A percentile compares a stretch with the other conserved stretches of the same genome.
These are phyloP conservation scores for Sebastes hopkinsi DNA, from an alignment of 2,797 vertebrate genomes.

Conservation along the genomic window DNA sequence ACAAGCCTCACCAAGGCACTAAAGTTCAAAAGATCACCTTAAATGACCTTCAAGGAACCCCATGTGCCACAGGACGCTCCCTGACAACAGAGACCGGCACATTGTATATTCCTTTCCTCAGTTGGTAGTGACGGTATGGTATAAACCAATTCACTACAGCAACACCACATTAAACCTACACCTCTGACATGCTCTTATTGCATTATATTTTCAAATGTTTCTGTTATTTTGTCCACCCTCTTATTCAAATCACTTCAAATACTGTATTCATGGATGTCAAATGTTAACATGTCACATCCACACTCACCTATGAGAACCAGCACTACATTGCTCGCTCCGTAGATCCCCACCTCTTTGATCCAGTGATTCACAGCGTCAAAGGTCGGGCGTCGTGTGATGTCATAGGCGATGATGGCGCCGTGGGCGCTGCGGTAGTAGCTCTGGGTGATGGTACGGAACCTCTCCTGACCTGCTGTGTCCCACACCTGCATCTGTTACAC, in stretches of 20 bases:
- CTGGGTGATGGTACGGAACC: constrained; percentile 95
- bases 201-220: neutral
- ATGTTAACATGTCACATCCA: neutral
- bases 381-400: constrained; percentile 89
- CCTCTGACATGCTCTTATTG: neutral
- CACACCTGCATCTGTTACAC: constrained; percentile 91
- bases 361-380: constrained; percentile 92
- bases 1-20: too few species aligned
- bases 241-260: neutral
- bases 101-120: neutral
- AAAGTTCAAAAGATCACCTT: neutral
- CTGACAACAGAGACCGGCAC: neutral
- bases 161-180: neutral
- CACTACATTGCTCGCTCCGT: constrained; percentile 88
- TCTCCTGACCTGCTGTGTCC: constrained; percentile 95
- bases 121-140: neutral
- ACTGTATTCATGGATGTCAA: neutral
- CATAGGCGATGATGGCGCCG: constrained; percentile 92
- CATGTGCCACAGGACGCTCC: too few species aligned
- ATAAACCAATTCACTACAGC: neutral
- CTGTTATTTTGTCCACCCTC: neutral
- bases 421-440: constrained; percentile 96
- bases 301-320: constrained; percentile 90
- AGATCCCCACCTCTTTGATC: constrained; percentile 92
- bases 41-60: too few species aligned